Base-by-base conservation (phyloP, 2,113 vertebrate species). In the Pelobates fuscus region DNA sequence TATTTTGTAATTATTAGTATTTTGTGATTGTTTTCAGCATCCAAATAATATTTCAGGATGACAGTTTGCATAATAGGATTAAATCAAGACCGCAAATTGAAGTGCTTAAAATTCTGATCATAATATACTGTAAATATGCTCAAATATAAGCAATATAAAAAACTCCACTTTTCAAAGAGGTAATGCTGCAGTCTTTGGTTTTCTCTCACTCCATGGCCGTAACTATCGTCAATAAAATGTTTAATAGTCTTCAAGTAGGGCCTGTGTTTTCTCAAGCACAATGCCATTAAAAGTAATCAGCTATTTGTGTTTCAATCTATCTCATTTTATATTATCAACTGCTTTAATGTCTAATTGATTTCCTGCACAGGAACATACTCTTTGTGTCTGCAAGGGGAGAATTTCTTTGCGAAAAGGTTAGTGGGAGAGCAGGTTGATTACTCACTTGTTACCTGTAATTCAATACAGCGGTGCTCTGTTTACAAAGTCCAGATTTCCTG, bases 401-500 rank as follows among this genome's bases (percentile, higher is more conserved):
- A 62, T 79, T 77, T 88, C 83, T 82, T 78, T 70, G 57, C 75
- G 62, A 71, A 49, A 82, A 70, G 79, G 80, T 86, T 83, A 79
- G 82, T 5, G 10, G 77, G 81, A 73, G 74, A 79, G 78, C 84
- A 88, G 86, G 88, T 84, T 86, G 86, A 83, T 85, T 83, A 80
- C 82, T 86, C 88, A 87, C 86, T 88, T 87, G 85, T 78, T 78
- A 80, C 87, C 90, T 91, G 85, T 89, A 88, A 89, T 87, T 87
- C 87, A 88, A 78, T 85, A 86, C 84, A 84, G 81, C 73, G 74
- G 80, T 11, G 37, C 86, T 79, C 87, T 88, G 83, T 85, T 89
- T 88, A 87, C 89, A 86, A 86, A 84, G 85, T 86, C 86, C 87
- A 87, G 86, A 83, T 83, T 87, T 89, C 88, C 89, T 85, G 81